Percentiles rank a stretch among this genome's conserved stretches.
phyloP scores from a whole-genome alignment of 2,113 vertebrate species.

The Zingel zingel region DNA sequence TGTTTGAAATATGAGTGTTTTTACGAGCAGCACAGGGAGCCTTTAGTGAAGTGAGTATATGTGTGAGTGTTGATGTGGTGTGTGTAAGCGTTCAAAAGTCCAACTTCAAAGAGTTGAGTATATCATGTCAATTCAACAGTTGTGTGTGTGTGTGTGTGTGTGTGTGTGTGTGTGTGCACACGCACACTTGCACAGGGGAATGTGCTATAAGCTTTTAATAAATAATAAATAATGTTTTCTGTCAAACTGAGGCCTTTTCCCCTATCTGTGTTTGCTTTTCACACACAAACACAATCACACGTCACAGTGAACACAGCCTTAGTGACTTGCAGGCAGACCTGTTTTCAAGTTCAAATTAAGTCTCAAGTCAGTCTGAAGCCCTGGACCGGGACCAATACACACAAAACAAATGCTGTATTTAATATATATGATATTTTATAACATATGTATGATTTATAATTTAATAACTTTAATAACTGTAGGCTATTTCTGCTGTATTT shows the following conservation, averaged over 20 bases:
- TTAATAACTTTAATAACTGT: background rate
- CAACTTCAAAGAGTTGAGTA: slow-evolving; percentile 66
- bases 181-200: background rate
- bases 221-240: slow-evolving; percentile 43
- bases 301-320: slow-evolving; percentile 22
- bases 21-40: slow-evolving; percentile 66
- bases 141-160: slow-evolving; percentile 23
- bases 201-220: slow-evolving; percentile 33
- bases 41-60: slow-evolving; percentile 46
- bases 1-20: slow-evolving; percentile 79
- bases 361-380: background rate
- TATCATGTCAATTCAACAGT: slow-evolving; percentile 45
- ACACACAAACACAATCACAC: slow-evolving; percentile 28
- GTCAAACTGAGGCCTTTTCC: slow-evolving; percentile 10
- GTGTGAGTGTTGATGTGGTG: slow-evolving; percentile 35
- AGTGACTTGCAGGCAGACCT: slow-evolving; percentile 27
- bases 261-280: background rate
- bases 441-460: background rate
- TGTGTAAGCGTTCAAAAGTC: slow-evolving; percentile 58
- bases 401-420: background rate
- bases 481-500: background rate
- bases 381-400: background rate
- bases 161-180: background rate
- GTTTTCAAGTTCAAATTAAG: slow-evolving; percentile 21
- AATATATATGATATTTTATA: background rate